Percentiles rank a stretch among this genome's conserved stretches.
Evolutionary conservation across 2,113 vertebrate genomes (phyloP).

Genomic region (Cromileptes altivelis): DNA sequence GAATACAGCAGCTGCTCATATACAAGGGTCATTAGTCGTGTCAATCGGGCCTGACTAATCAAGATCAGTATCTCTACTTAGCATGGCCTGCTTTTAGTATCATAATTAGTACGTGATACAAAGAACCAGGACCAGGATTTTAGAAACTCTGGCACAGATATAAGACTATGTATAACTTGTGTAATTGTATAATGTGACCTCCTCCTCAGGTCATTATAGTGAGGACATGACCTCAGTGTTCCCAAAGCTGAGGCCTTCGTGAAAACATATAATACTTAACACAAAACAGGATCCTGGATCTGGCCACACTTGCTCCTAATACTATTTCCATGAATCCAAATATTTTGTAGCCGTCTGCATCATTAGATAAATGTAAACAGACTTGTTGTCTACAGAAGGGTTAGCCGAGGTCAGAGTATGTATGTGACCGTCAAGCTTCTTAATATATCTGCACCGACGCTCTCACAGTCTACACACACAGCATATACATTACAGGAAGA

Average conservation of each 20-base stretch:
- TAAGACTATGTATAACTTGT: neutral
- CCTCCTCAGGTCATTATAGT: neutral
- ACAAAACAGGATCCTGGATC: neutral
- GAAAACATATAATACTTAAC: neutral
- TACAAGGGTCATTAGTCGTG: conserved; percentile 27
- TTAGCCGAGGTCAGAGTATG: conserved; percentile 16
- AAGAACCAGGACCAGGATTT: neutral
- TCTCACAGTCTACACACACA: neutral
- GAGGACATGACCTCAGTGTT: conserved; percentile 4
- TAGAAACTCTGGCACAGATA: too few relatives aligned
- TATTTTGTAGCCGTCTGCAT: neutral
- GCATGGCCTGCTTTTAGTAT: conserved; percentile 5
- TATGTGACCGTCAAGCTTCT: neutral
- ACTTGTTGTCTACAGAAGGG: conserved; percentile 5
- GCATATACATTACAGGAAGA: conserved; percentile 37
- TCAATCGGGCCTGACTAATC: conserved; percentile 4
- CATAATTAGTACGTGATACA: conserved; percentile 16
- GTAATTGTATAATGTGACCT: neutral
- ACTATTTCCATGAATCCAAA: neutral
- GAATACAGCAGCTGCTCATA: conserved; percentile 24
- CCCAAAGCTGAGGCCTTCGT: neutral
- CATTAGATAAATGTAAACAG: neutral
- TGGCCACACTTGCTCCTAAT: neutral
- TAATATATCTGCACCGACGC: neutral
- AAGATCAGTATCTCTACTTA: conserved; percentile 1